phyloP scores from a whole-genome alignment of 2,888 invertebrate species.

The Dicranocentrus wangi region DNA sequence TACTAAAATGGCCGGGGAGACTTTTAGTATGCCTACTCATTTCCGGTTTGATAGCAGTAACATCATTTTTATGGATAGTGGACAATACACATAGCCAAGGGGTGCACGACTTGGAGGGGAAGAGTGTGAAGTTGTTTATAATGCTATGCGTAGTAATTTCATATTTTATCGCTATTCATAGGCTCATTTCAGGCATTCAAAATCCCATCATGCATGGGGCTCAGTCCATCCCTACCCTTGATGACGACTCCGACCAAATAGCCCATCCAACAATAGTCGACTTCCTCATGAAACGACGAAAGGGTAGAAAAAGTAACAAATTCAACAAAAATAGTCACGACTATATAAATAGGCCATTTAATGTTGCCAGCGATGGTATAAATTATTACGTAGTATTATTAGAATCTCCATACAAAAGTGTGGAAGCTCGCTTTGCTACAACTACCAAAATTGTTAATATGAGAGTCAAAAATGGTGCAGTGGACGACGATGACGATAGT shows the following conservation, averaged over 20 bases:
- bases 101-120: slow-evolving; percentile 64
- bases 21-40: slow-evolving; percentile 60
- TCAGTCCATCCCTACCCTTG: slow-evolving; percentile 50
- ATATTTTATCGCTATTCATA: slow-evolving; percentile 62
- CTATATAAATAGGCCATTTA: slow-evolving; percentile 51
- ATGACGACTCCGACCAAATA: slow-evolving; percentile 56
- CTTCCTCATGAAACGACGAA: slow-evolving; percentile 50
- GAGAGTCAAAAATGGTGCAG: slow-evolving; percentile 9
- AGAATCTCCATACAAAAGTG: slow-evolving; percentile 55
- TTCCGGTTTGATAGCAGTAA: slow-evolving; percentile 60
- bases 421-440: slow-evolving; percentile 34
- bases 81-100: slow-evolving; percentile 56
- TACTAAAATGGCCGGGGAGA: slow-evolving; percentile 67
- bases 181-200: slow-evolving; percentile 55
- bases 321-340: neutral
- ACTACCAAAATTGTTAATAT: slow-evolving; percentile 5
- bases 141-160: slow-evolving; percentile 58
- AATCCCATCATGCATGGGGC: slow-evolving; percentile 35
- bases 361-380: slow-evolving; percentile 62
- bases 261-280: slow-evolving; percentile 57
- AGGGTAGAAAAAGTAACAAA: slow-evolving; percentile 37
- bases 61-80: slow-evolving; percentile 63
- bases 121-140: slow-evolving; percentile 57
- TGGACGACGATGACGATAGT: slow-evolving; percentile 35
- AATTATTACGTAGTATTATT: slow-evolving; percentile 65